Evolutionary conservation across 2,113 vertebrate species (phyloP).

Genomic region (Charina bottae): DNA sequence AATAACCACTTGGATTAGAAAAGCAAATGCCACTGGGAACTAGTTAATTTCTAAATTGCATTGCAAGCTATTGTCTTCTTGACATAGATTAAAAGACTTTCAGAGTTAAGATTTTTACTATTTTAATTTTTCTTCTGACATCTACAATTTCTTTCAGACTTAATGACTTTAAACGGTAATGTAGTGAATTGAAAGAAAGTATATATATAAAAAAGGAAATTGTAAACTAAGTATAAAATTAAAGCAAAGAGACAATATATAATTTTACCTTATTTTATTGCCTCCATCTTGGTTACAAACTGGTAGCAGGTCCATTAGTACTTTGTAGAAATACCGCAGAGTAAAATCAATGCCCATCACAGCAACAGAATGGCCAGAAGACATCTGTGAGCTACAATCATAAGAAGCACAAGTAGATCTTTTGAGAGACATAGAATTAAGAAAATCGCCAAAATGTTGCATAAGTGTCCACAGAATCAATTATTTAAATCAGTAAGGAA

Average conservation of each 20-base stretch:
- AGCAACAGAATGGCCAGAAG: conserved; percentile 89
- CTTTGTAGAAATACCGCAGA: conserved; percentile 96
- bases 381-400: conserved; percentile 81
- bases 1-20: not conserved
- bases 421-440: not conserved
- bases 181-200: not conserved
- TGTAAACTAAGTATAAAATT: not conserved
- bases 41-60: not conserved
- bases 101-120: not conserved
- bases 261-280: conserved; percentile 90
- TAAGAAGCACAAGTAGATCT: not conserved
- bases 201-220: not conserved
- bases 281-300: conserved; percentile 97
- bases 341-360: conserved; percentile 99
- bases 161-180: conserved; percentile 4
- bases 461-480: not conserved
- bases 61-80: not conserved
- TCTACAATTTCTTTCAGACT: not conserved
- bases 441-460: not conserved
- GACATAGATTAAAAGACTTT: not conserved
- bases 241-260: not conserved
- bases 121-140: not conserved
- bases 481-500: not conserved
- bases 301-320: conserved; percentile 92
- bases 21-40: not conserved